phyloP scores from a whole-genome alignment of 1,140 invertebrate genomes.

The Drosophila kikkawai region DNA sequence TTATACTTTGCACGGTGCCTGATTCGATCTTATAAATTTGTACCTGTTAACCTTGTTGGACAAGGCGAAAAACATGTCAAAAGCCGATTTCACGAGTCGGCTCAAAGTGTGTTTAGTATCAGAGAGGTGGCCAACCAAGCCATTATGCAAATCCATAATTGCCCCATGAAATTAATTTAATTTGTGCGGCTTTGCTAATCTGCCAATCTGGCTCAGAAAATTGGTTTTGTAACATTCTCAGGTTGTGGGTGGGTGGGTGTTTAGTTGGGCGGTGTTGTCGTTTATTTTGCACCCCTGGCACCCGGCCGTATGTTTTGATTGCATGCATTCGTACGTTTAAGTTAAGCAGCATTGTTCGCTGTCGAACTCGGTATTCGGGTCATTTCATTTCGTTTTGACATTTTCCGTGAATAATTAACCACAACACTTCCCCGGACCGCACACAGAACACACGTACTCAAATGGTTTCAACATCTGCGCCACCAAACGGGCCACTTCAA shows the following conservation, averaged over 20 bases:
- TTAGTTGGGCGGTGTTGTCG: slow-evolving; percentile 7
- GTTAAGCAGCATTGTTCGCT: slow-evolving; percentile 60
- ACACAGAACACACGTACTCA: slow-evolving; percentile 64
- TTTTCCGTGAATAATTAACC: slow-evolving; percentile 69
- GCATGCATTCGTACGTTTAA: slow-evolving; percentile 60
- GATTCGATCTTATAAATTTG: background rate
- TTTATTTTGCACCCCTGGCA: slow-evolving; percentile 23
- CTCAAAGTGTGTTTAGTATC: slow-evolving; percentile 13
- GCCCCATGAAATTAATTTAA: slow-evolving; percentile 45
- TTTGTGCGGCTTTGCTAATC: slow-evolving; percentile 36
- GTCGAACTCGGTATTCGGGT: slow-evolving; percentile 56
- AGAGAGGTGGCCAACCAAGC: slow-evolving; percentile 7
- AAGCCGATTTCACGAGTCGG: slow-evolving; percentile 8
- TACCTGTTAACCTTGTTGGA: slow-evolving; percentile 3
- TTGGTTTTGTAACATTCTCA: slow-evolving; percentile 29
- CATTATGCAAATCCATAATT: slow-evolving; percentile 49
- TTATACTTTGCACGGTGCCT: background rate
- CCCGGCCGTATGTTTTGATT: slow-evolving; percentile 27
- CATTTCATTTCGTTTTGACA: slow-evolving; percentile 62
- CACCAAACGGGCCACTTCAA: slow-evolving; percentile 66
- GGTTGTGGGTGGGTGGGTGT: background rate
- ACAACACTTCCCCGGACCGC: slow-evolving; percentile 9
- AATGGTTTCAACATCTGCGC: slow-evolving; percentile 75
- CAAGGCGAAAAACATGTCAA: slow-evolving; percentile 9
- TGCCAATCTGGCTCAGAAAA: slow-evolving; percentile 27